Conservation (phyloP, 2,113 vertebrate genomes). For the Salvelinus namaycush region DNA sequence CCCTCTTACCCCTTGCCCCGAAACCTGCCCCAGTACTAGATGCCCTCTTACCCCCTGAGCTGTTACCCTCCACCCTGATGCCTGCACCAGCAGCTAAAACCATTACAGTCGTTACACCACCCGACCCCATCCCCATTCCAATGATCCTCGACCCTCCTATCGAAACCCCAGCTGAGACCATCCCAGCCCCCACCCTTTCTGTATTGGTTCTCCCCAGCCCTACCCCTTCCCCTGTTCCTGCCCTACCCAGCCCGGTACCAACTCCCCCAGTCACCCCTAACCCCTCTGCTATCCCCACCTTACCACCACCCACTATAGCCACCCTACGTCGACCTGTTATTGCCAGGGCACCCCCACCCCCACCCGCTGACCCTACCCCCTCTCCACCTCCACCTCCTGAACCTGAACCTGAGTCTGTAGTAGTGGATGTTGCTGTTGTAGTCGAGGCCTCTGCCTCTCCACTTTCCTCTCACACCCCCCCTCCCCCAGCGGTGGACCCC, state of each 20-base stretch:
- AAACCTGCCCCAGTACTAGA: not conserved
- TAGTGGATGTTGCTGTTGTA: not conserved
- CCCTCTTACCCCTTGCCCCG: not conserved
- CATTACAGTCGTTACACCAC: not conserved
- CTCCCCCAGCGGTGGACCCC: not conserved
- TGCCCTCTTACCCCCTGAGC: not conserved
- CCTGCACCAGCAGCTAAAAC: not conserved
- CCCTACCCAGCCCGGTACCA: not conserved
- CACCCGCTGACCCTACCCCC: not conserved
- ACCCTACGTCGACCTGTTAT: constrained; percentile 11
- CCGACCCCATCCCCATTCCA: not conserved
- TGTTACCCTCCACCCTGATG: constrained; percentile 7
- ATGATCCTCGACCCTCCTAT: not conserved
- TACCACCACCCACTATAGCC: not conserved
- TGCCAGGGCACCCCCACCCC: not conserved
- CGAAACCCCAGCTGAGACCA: constrained; percentile 24
- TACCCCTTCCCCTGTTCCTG: constrained; percentile 1
- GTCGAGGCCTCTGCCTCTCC: not conserved
- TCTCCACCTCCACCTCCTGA: not conserved
- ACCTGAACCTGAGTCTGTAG: not conserved
- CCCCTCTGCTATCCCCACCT: constrained; percentile 5
- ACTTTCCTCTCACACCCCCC: not conserved
- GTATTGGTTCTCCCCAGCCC: not conserved
- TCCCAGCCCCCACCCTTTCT: constrained; percentile 30
- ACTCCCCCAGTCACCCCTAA: not conserved